These are phyloP conservation scores for Carpatolechia fugitivella DNA, from an alignment of 2,888 invertebrate genomes.

Conservation along the genomic window DNA sequence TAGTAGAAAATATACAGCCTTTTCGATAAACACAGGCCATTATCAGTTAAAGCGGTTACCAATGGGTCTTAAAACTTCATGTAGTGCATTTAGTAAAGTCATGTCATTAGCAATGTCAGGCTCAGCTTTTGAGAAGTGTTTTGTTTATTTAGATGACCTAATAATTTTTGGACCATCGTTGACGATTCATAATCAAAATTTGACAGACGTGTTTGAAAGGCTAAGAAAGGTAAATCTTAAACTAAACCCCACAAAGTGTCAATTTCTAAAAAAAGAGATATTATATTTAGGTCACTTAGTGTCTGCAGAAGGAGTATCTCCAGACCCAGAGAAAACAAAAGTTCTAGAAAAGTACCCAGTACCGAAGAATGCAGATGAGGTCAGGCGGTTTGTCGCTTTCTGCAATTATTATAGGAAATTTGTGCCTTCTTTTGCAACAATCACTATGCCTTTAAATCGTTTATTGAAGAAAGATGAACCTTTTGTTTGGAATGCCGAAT, in stretches of 20 bases:
- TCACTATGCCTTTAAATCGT: neutral
- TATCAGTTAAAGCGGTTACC: slow-evolving; percentile 22
- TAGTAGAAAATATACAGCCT: neutral
- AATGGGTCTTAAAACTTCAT: slow-evolving; percentile 23
- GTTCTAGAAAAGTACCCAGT: neutral
- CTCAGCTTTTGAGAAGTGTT: neutral
- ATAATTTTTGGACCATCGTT: neutral
- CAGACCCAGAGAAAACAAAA: neutral
- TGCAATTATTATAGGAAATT: neutral
- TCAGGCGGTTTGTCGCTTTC: neutral
- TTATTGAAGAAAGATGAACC: neutral
- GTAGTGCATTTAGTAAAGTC: slow-evolving; percentile 16
- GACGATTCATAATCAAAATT: neutral
- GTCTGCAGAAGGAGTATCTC: neutral
- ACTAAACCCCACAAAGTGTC: neutral
- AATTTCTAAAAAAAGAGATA: neutral
- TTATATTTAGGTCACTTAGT: slow-evolving; percentile 2
- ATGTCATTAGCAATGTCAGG: slow-evolving; percentile 5
- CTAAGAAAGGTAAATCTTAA: neutral
- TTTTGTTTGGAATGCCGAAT: neutral
- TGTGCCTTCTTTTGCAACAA: neutral
- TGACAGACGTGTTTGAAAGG: neutral
- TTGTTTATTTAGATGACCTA: neutral
- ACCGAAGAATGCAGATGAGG: neutral
- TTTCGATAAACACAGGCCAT: slow-evolving; percentile 12